Conservation (phyloP, 2,797 vertebrate genomes). For the Odontamblyopus rebecca region DNA sequence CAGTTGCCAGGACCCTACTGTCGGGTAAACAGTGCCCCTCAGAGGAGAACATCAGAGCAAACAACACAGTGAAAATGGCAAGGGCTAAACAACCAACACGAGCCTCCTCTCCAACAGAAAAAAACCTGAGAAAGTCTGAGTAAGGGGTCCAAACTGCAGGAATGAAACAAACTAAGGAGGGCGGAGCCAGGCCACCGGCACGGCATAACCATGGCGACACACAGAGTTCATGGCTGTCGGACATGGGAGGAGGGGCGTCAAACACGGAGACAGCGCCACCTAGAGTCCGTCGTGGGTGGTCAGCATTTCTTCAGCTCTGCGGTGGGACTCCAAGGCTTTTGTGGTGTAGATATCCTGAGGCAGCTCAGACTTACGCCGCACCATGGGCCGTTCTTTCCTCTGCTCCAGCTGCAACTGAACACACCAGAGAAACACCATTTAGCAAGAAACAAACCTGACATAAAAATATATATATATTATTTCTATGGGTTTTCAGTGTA, state of each 20-base stretch:
- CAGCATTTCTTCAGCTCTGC: slow-evolving; percentile 91
- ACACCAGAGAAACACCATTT: not conserved
- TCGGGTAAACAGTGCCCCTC: not conserved
- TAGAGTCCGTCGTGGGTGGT: slow-evolving; percentile 91
- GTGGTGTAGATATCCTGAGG: slow-evolving; percentile 99
- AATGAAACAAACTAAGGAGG: slow-evolving; percentile 56
- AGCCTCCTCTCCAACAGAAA: slow-evolving; percentile 48
- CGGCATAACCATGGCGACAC: slow-evolving; percentile 21
- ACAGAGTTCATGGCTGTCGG: slow-evolving; percentile 57
- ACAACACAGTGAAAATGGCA: slow-evolving; percentile 23
- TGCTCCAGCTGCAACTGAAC: slow-evolving; percentile 87
- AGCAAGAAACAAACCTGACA: not conserved
- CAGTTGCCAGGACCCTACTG: slow-evolving; percentile 8
- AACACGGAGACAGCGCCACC: slow-evolving; percentile 56
- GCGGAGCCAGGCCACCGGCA: slow-evolving; percentile 24
- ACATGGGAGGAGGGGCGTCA: slow-evolving; percentile 37
- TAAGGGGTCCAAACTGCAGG: slow-evolving; percentile 46
- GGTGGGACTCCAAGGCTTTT: slow-evolving; percentile 98
- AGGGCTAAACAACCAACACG: slow-evolving; percentile 39
- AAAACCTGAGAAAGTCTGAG: slow-evolving; percentile 75
- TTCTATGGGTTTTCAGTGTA: no score
- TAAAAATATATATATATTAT: no score
- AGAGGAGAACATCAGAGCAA: slow-evolving; percentile 20
- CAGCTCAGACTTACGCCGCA: slow-evolving; percentile 95
- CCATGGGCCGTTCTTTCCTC: slow-evolving; percentile 89